Evolutionary conservation across 2,888 invertebrate species (phyloP), one percentile per base, ranked within the genome.

Genomic region (Neoascia interrupta): DNA sequence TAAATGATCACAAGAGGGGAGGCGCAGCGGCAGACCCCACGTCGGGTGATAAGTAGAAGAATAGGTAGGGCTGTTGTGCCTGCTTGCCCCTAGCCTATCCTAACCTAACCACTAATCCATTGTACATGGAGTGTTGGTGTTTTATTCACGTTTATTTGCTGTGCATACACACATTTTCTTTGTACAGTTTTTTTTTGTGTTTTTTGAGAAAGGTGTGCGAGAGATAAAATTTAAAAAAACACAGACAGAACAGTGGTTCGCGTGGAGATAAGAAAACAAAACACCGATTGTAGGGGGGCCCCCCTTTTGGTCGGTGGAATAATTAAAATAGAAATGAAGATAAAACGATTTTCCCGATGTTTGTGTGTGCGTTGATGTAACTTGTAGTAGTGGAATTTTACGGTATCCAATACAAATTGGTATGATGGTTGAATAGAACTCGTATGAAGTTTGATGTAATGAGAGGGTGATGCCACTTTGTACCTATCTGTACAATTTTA

Each of bases 121-220:
- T n/a, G n/a, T n/a, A n/a, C n/a, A n/a, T n/a, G n/a, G n/a, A n/a
- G n/a, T n/a, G n/a, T n/a, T n/a, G n/a, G n/a, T n/a, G n/a, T n/a
- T n/a, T n/a, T n/a, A n/a, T n/a, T n/a, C n/a, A 47, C 66, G 18
- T 19, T 28, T 19, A 56, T 53, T 45, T 47, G 61, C 26, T 13
- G 16, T 8, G 15, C 34, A 23, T 49, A 16, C 10, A 2, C 5
- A 13, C 1, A 37, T 49, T 23, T 47, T 68, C 13, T 43, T 47
- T 21, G 28, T 15, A 13, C 37, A 26, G 41, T 43, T 31, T 56
- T 1, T 41, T 16, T 39, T 28, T 47, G 23, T 15, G 18, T 1
- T 21, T 58, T 49, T 45, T 26, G 28, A 39, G 41, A 58, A 58
- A 58, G 28, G 41, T 68, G 49, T 68, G 56, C 23, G 23, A 21